A percentile compares a stretch with the other conserved stretches of the same genome.
These are phyloP conservation scores for Callinectes sapidus DNA, from an alignment of 2,888 invertebrate genomes.

Conservation along the genomic window DNA sequence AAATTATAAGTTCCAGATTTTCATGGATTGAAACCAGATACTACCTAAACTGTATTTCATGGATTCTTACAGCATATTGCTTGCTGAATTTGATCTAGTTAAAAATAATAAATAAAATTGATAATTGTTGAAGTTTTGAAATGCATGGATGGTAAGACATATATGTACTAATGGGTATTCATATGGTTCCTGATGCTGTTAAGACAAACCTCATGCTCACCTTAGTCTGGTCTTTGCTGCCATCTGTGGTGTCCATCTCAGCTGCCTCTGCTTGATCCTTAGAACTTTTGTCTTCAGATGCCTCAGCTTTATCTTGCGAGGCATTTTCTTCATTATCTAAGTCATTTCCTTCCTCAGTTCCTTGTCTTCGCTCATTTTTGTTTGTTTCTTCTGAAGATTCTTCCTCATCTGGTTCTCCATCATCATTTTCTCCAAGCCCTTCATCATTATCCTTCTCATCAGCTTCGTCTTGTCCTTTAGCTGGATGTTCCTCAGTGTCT, in stretches of 20 bases:
- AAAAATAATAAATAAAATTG: not conserved
- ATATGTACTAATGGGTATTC: no score
- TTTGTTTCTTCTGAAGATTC: constrained; percentile 76
- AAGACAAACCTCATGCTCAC: constrained; percentile 27
- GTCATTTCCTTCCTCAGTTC: constrained; percentile 78
- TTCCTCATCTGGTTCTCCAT: constrained; percentile 73
- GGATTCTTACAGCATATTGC: no score
- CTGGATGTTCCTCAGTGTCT: constrained; percentile 72
- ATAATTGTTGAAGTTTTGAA: not conserved
- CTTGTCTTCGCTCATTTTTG: constrained; percentile 77
- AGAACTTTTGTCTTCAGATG: constrained; percentile 72
- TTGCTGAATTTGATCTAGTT: no score
- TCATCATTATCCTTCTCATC: constrained; percentile 74
- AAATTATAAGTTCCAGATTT: no score
- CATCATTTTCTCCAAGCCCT: constrained; percentile 75
- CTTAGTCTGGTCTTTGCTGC: constrained; percentile 71
- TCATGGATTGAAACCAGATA: no score
- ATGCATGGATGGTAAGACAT: not conserved
- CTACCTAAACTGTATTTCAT: no score
- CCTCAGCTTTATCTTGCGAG: constrained; percentile 74
- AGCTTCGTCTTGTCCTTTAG: constrained; percentile 48
- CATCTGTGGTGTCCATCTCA: constrained; percentile 70
- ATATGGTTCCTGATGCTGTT: no score
- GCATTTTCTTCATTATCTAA: constrained; percentile 74
- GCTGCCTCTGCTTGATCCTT: constrained; percentile 73